phyloP scores from a whole-genome alignment of 2,797 vertebrate genomes.

The Phrynocephalus vlangalii region DNA sequence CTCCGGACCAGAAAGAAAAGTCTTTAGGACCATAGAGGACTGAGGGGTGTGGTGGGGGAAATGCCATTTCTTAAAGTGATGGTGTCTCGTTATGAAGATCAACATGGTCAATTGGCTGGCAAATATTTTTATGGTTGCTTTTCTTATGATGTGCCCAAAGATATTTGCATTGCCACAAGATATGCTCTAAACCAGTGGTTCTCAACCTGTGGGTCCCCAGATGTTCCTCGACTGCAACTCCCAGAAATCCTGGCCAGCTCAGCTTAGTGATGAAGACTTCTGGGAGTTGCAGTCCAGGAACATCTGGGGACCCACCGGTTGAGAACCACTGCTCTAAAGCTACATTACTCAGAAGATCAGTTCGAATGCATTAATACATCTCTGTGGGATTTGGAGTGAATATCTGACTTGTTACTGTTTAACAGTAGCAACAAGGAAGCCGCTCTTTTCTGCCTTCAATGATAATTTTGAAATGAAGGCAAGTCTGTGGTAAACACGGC shows the following conservation, averaged over 20 bases:
- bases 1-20: no score
- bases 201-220: no score
- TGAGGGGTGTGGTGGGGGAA: neutral
- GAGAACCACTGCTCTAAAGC: no score
- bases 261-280: no score
- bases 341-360: no score
- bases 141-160: neutral
- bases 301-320: no score
- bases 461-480: neutral
- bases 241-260: no score
- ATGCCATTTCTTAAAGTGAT: neutral
- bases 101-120: no score
- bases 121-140: neutral
- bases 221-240: no score
- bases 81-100: neutral
- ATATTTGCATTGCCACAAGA: neutral
- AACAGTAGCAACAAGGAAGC: neutral
- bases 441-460: neutral
- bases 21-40: neutral
- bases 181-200: neutral
- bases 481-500: neutral
- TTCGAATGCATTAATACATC: no score
- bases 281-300: no score
- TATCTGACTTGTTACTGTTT: neutral
- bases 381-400: no score